Evolutionary conservation across 2,888 invertebrate species (phyloP), one percentile per base, ranked within the genome.

Genomic region (Allygus modestus): DNA sequence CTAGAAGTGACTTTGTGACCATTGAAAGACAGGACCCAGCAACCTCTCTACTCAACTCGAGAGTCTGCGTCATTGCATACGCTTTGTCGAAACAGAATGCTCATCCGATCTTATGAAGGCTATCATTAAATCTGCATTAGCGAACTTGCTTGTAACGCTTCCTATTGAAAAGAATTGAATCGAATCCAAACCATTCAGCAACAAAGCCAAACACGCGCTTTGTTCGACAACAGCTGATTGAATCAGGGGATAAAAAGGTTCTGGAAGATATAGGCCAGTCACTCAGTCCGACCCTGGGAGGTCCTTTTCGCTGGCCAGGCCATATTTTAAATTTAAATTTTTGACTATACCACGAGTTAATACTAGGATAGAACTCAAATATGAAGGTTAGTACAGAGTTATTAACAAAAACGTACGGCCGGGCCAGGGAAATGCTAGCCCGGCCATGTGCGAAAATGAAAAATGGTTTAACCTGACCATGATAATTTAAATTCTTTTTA

Each of bases 101-200:
- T 15, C 65, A 65, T 65, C 28, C 65, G 28, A 17, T 31, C 31
- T 65, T 31, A 2, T 28, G 28, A 28, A 65, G 65, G 65, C 65
- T 65, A 65, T 65, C 65, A 65, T 65, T 65, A 28, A 65, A 65
- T 28, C 65, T 65, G 31, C 65, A 65, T 65, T 65, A 65, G 65
- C 65, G 65, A 65, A 65, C 28, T 31, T 28, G 65, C 65, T 65
- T 65, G 65, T 65, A 65, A 65, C 65, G 65, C 65, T 65, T 65
- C 65, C 65, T 65, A 65, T 65, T 65, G 28, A 65, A 28, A 17
- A 65, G 65, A 12, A 31, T 65, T 65, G 31, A 65, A 65, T 65
- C 65, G 65, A 28, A 65, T 31, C 12, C 4, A 65, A 65, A 31
- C 65, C 65, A 28, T 31, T 65, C 28, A 65, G 28, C 65, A 26